Conservation (phyloP, 2,888 invertebrate species). For the Cataglyphis albicans region DNA sequence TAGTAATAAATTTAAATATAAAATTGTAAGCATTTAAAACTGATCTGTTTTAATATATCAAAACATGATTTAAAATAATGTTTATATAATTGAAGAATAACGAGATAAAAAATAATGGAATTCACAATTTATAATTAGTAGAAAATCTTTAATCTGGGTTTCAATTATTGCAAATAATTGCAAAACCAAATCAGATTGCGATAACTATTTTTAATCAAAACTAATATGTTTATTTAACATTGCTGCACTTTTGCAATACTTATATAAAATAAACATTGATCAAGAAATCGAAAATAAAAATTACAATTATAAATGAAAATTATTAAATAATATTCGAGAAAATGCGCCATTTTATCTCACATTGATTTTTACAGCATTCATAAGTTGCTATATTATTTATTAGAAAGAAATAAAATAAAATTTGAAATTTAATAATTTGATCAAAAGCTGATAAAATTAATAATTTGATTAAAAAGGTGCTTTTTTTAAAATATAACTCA, state of each 20-base stretch:
- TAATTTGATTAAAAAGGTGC: not conserved
- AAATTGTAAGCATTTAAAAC: not conserved
- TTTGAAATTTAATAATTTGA: not conserved
- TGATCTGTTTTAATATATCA: not conserved
- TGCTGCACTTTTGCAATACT: conserved; percentile 30
- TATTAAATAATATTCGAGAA: conserved; percentile 11
- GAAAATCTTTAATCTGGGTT: conserved; percentile 16
- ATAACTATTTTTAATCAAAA: conserved; percentile 30
- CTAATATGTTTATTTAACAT: conserved; percentile 44
- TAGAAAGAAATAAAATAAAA: no score
- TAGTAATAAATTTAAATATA: not conserved
- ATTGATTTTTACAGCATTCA: not conserved
- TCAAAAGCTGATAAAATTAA: not conserved
- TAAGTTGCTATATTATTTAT: not conserved
- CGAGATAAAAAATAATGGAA: not conserved
- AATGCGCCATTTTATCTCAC: not conserved
- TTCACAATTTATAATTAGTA: not conserved
- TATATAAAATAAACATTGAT: conserved; percentile 45
- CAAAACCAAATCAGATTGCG: not conserved
- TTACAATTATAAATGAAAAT: conserved; percentile 4
- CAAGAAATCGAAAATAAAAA: conserved; percentile 3
- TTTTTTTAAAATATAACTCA: not conserved
- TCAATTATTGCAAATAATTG: not conserved
- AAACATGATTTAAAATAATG: not conserved
- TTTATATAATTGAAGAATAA: conserved; percentile 10